These are phyloP conservation scores for Athripsodes cinereus DNA, from an alignment of 2,888 invertebrate species.

Conservation along the genomic window DNA sequence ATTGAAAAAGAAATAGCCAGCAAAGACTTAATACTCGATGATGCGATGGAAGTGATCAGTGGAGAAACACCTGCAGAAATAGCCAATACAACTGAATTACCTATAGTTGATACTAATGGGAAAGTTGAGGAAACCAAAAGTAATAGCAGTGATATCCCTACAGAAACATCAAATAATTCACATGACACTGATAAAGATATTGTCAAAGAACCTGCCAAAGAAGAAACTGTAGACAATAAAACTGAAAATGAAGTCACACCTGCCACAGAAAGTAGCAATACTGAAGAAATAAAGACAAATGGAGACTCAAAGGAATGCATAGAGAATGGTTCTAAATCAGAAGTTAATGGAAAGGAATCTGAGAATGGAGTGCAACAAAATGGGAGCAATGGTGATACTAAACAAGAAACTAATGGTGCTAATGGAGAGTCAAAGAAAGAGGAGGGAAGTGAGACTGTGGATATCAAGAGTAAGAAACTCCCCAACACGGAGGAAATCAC, in stretches of 20 bases:
- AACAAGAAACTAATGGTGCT: slow-evolving; percentile 9
- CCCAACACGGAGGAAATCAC: slow-evolving; percentile 38
- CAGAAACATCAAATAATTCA: neutral
- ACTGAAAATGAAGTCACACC: neutral
- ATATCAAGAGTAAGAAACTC: slow-evolving; percentile 11
- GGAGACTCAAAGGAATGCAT: neutral
- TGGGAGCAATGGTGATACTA: slow-evolving; percentile 22
- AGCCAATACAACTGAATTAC: neutral
- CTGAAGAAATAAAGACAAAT: slow-evolving; percentile 7
- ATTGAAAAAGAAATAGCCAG: slow-evolving; percentile 13
- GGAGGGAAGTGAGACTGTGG: neutral
- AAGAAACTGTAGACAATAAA: neutral
- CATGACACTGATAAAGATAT: slow-evolving; percentile 3
- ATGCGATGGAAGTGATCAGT: slow-evolving; percentile 32
- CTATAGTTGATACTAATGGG: neutral
- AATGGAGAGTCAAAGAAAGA: slow-evolving; percentile 8
- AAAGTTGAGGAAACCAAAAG: neutral
- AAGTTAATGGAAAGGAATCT: slow-evolving; percentile 22
- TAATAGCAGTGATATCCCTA: neutral
- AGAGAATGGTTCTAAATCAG: slow-evolving; percentile 3
- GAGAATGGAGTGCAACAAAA: slow-evolving; percentile 40
- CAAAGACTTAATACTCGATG: slow-evolving; percentile 34
- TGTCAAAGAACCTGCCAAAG: neutral
- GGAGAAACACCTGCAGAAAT: neutral
- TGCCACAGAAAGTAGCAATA: neutral